phyloP scores from a whole-genome alignment of 2,888 invertebrate genomes.

The Boloria euphrosyne region DNA sequence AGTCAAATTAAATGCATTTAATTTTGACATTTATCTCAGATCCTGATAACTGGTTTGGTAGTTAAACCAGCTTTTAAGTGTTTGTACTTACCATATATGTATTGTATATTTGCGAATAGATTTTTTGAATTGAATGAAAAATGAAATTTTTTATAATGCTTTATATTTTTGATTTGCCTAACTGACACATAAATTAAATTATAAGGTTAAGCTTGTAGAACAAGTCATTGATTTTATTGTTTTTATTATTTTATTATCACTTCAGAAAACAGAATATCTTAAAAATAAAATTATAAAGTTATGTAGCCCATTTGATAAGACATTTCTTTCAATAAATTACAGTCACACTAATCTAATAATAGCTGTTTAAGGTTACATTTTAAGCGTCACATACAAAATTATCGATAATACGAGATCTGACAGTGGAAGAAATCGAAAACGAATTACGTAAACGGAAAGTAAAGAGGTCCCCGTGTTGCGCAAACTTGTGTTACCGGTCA shows the following conservation, averaged over 20 bases:
- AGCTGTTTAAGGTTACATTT: neutral
- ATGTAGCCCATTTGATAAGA: too few relatives aligned
- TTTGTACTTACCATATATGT: neutral
- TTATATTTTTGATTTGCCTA: too few relatives aligned
- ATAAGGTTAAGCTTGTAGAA: too few relatives aligned
- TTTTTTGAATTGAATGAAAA: too few relatives aligned
- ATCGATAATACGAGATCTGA: slow-evolving; percentile 46
- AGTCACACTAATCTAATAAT: neutral
- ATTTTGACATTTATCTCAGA: slow-evolving; percentile 28
- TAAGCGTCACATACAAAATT: slow-evolving; percentile 58
- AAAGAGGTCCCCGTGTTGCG: slow-evolving; percentile 64
- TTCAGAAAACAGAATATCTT: too few relatives aligned
- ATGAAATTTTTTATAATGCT: too few relatives aligned
- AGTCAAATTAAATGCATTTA: slow-evolving; percentile 22
- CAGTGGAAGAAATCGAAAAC: slow-evolving; percentile 73
- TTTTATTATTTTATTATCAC: too few relatives aligned
- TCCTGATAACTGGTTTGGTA: slow-evolving; percentile 12
- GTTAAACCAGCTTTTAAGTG: slow-evolving; percentile 10
- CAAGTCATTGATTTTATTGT: too few relatives aligned
- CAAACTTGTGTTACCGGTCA: slow-evolving; percentile 46
- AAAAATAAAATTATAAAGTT: too few relatives aligned
- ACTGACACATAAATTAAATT: too few relatives aligned
- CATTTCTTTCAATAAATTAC: too few relatives aligned
- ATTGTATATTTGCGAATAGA: too few relatives aligned
- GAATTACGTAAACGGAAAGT: slow-evolving; percentile 68